Base-by-base conservation (phyloP, 23 tunicate species). In the Trididemnum clinides region DNA sequence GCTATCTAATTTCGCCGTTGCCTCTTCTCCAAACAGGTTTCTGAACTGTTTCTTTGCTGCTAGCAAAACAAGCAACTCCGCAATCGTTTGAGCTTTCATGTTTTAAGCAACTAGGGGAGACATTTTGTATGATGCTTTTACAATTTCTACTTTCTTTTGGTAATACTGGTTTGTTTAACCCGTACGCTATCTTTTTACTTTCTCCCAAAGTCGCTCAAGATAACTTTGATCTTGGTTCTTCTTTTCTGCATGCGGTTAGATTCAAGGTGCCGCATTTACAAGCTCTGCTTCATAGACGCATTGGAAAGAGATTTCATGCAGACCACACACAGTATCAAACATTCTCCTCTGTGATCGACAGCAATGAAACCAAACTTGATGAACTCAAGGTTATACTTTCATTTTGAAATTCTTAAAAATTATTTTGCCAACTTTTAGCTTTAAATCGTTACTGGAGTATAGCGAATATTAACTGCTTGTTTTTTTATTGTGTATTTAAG, bases 91-190 rank as follows among this genome's bases (percentile, higher is more conserved):
- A 80, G 84, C 78, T 80, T 80, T 80, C n/a, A 63, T 80, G 84
- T 80, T 57, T 80, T 80, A 78, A 54, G 77, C 84, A 78, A 80
- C 84, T 19, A 82, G 86, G 28, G 33, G 81, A 23, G 86, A 76
- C 33, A 44, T 32, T 72, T 82, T 83, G 72, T 71, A 80, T 35
- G 57, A 80, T 39, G 30, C 37, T 78, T 80, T 80, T n/a, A 84
- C 70, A 84, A 78, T 78, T 38, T 85, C 78, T 35, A 25, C 62
- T 27, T 79, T 78, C 34, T 77, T 84, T 69, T 49, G 88, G 88
- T 57, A 33, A 51, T 77, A 76, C 34, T 30, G 84, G 90, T 86
- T 78, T 18, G 90, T 86, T 26, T 81, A 25, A 78, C 80, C 89
- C 51, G 76, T 30, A 83, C 72, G 89, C 84, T 85, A 54, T 76